Conservation (phyloP, 2,113 vertebrate species). For the Henicopernis longicauda region DNA sequence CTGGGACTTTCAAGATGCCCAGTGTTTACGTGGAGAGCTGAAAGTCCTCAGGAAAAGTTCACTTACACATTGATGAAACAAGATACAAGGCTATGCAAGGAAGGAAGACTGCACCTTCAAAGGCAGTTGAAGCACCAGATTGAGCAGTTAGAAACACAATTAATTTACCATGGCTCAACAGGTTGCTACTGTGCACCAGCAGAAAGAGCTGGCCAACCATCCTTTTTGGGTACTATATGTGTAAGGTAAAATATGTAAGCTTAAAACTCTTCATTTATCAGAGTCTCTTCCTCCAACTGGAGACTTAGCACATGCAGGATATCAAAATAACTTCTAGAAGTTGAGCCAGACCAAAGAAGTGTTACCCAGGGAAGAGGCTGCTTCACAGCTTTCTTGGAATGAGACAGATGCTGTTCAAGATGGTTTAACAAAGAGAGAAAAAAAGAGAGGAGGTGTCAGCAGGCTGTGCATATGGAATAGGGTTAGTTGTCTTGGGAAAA, state of each 20-base stretch:
- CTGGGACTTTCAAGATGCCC: background rate
- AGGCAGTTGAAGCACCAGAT: background rate
- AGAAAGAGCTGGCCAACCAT: background rate
- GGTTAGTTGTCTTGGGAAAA: background rate
- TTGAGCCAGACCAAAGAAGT: slow-evolving; percentile 6
- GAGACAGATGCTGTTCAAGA: slow-evolving; percentile 34
- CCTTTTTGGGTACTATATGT: background rate
- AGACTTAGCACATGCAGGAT: background rate
- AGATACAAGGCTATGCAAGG: background rate
- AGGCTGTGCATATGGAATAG: background rate
- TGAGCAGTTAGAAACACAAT: background rate
- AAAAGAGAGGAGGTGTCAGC: background rate
- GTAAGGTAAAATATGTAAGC: background rate
- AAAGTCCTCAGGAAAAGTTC: background rate
- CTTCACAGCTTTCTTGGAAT: slow-evolving; percentile 17
- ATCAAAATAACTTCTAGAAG: slow-evolving; percentile 21
- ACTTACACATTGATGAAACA: background rate
- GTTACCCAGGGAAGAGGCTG: background rate
- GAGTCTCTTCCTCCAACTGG: background rate
- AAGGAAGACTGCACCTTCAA: background rate
- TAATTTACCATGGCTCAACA: background rate
- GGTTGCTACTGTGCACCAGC: background rate
- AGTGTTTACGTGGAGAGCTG: background rate
- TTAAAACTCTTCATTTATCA: background rate
- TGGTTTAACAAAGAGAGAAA: background rate